Evolutionary conservation across 2,113 vertebrate species (phyloP).

Genomic region (Ailuropoda melanoleuca): DNA sequence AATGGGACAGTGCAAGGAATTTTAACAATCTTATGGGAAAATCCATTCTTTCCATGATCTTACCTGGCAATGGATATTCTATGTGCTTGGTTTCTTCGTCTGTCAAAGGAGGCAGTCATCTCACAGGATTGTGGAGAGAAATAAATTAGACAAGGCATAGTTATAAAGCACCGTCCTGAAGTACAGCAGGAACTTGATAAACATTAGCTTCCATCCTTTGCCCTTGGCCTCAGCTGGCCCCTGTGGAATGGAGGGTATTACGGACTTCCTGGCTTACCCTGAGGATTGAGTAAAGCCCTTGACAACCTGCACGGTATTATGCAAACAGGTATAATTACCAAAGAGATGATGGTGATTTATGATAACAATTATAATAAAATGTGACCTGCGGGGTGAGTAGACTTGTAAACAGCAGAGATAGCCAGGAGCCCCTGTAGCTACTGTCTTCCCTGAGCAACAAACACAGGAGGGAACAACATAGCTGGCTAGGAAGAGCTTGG

Average conservation of each 20-base stretch:
- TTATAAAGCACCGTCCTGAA: neutral
- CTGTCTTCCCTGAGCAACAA: neutral
- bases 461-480: fast-evolving
- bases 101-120: neutral
- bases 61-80: neutral
- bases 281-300: neutral
- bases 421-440: neutral
- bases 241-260: neutral
- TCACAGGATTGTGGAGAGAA: neutral
- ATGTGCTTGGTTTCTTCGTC: neutral
- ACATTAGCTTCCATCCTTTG: neutral
- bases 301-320: neutral
- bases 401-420: neutral
- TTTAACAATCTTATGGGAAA: neutral
- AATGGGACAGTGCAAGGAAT: neutral
- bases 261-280: neutral
- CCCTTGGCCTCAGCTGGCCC: neutral
- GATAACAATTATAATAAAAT: neutral
- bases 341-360: neutral
- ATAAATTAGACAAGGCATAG: neutral
- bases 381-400: neutral
- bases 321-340: neutral
- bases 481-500: neutral
- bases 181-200: neutral
- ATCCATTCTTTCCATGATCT: neutral